Base-by-base conservation (phyloP, 2,113 vertebrate species). In the Calidris pygmaea region DNA sequence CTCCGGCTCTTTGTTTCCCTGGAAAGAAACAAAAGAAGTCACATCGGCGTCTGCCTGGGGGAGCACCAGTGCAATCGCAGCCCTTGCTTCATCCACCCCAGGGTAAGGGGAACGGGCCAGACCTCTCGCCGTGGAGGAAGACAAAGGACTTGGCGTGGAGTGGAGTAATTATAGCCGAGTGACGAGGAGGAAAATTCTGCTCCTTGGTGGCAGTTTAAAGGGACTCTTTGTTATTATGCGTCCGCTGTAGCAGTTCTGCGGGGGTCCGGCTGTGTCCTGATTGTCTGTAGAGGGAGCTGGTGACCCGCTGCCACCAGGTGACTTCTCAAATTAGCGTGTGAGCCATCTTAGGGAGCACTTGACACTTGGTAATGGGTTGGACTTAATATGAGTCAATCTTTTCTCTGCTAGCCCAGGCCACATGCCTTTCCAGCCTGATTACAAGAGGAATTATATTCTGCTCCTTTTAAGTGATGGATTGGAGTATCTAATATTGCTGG, bases 281-380 rank as follows among this genome's bases (percentile, higher is more conserved):
- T 92, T 93, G 96, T 95, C 95, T 96, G 92, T 95, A 96, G 92
- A 97, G 96, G 96, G 96, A 97, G 96, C 95, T 96, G 94, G 84
- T 96, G 95, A 95, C 96, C 96, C 35, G 59, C 95, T 96, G 95
- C 91, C 95, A 87, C 95, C 95, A 89, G 95, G 95, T 96, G 96
- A 95, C 96, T 96, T 83, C 93, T 87, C 62, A 76, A 91, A 94
- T 96, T 93, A 87, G 85, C 3, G 5, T 19, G 35, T 86, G 95
- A 96, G 89, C 94, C 94, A 89, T 97, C 37, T 93, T 95, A 93
- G 91, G 91, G 93, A 85, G 53, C 92, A 52, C 89, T 96, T 97
- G 95, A 95, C 95, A 92, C 88, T 90, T 93, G 70, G 70, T 87
- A 91, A 95, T 90, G 88, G 89, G 60, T 45, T 68, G 89, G 87